Evolutionary conservation across 2,113 vertebrate species (phyloP).

Genomic region (Megaceryle maxima): DNA sequence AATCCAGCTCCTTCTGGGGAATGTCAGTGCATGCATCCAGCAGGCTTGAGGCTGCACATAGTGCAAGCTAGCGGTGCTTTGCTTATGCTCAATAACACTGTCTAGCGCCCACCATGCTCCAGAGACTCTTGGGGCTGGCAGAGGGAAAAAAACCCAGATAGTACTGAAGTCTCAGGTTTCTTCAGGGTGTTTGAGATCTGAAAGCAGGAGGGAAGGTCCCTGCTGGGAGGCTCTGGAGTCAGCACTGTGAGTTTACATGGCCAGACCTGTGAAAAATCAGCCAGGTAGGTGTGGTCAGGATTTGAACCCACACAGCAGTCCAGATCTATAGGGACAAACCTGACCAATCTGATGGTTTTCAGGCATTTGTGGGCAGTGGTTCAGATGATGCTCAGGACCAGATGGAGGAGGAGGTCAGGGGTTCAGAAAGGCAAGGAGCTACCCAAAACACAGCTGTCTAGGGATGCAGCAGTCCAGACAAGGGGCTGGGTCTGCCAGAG

Average conservation of each 20-base stretch:
- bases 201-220: background rate
- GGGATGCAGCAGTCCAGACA: background rate
- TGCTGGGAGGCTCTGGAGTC: background rate
- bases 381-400: background rate
- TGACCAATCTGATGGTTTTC: background rate
- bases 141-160: background rate
- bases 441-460: background rate
- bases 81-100: background rate
- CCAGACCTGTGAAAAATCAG: background rate
- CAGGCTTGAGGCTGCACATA: background rate
- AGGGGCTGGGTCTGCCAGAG: background rate
- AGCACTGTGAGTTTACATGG: background rate
- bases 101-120: background rate
- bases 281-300: rapidly evolving
- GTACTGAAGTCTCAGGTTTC: background rate
- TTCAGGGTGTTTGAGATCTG: background rate
- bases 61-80: background rate
- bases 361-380: background rate
- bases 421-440: background rate
- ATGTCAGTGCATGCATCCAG: background rate
- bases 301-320: background rate
- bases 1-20: conserved; percentile 43
- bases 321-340: background rate
- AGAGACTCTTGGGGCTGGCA: background rate
- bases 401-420: background rate